phyloP scores from a whole-genome alignment of 2,113 vertebrate genomes.

The Cephalophus harveyi region DNA sequence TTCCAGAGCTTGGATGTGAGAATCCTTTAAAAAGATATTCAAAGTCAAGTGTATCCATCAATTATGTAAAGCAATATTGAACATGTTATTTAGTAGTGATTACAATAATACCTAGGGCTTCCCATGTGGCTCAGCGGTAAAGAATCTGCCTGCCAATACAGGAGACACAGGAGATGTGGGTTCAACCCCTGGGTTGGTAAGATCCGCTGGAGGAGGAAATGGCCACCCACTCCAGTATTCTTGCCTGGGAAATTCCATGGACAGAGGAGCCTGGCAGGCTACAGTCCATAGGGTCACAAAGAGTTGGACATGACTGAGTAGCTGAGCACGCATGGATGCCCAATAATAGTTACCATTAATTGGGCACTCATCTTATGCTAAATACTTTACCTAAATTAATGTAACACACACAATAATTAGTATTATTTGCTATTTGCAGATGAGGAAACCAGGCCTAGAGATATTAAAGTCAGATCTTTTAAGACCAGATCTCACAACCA shows the following conservation, averaged over 20 bases:
- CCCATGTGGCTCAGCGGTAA: background rate
- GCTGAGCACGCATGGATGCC: background rate
- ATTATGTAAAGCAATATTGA: background rate
- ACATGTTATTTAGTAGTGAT: background rate
- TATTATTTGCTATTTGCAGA: background rate
- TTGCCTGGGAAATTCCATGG: background rate
- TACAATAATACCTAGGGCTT: background rate
- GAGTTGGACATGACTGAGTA: background rate
- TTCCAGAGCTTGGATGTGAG: background rate
- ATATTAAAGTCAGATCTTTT: background rate
- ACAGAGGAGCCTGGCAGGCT: background rate
- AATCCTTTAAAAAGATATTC: background rate
- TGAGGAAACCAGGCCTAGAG: background rate
- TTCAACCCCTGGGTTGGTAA: background rate
- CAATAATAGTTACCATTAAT: background rate
- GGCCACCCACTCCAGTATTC: background rate
- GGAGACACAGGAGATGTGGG: background rate
- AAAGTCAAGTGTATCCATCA: background rate
- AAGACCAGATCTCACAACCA: background rate
- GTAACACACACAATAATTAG: background rate
- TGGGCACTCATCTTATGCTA: background rate
- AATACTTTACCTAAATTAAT: background rate
- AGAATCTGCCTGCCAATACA: background rate
- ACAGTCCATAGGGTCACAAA: background rate
- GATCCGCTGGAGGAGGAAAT: background rate